A percentile compares a stretch with the other conserved stretches of the same genome.
Evolutionary conservation across 2,888 invertebrate species (phyloP).

Genomic region (Bursaphelenchus okinawaensis): DNA sequence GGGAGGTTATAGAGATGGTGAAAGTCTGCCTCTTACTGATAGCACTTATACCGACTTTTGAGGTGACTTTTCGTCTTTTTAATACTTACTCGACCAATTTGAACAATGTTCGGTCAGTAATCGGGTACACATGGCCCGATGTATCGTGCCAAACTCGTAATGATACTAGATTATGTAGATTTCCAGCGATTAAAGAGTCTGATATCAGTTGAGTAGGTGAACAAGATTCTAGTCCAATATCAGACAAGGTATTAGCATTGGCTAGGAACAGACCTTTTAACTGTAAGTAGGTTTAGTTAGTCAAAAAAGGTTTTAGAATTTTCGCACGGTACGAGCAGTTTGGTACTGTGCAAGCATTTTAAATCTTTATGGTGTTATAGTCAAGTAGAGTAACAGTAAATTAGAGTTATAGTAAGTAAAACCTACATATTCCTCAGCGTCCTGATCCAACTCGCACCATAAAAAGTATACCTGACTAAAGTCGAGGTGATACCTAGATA

Average conservation of each 20-base stretch:
- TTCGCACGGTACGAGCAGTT: too few species aligned
- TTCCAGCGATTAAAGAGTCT: slow-evolving; percentile 28
- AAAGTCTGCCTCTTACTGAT: too few species aligned
- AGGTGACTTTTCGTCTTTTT: too few species aligned
- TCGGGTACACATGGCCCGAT: slow-evolving; percentile 27
- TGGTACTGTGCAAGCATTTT: too few species aligned
- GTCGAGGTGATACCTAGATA: slow-evolving; percentile 26
- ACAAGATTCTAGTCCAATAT: slow-evolving; percentile 42
- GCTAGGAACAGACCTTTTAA: slow-evolving; percentile 26
- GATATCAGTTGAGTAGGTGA: slow-evolving; percentile 31
- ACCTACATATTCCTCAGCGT: slow-evolving; percentile 17
- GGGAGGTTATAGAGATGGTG: too few species aligned
- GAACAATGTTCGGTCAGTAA: slow-evolving; percentile 39
- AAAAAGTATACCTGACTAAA: slow-evolving; percentile 47
- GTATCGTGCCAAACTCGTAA: slow-evolving; percentile 44
- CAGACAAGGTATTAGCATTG: slow-evolving; percentile 26
- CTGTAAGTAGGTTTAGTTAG: too few species aligned
- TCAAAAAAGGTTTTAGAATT: too few species aligned
- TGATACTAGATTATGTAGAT: slow-evolving; percentile 29
- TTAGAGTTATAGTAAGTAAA: background rate
- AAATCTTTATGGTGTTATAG: too few species aligned
- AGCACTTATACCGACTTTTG: too few species aligned
- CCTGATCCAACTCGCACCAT: slow-evolving; percentile 40
- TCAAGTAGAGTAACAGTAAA: too few species aligned
- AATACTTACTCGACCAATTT: slow-evolving; percentile 25